phyloP scores from a whole-genome alignment of 2,888 invertebrate genomes.

The Ptilodon capucinus region DNA sequence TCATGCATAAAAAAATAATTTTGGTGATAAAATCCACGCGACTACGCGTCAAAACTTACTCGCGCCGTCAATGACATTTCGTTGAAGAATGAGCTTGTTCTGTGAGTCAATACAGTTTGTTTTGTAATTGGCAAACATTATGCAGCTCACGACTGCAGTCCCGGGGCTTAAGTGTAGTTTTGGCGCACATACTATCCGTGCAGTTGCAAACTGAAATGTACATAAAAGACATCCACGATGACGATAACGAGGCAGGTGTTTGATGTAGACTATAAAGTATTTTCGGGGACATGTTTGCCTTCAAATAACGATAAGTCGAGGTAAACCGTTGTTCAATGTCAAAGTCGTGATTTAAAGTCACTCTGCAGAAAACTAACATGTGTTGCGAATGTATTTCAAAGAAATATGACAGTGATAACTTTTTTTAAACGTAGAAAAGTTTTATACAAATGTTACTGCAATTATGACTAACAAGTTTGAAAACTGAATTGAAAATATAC shows the following conservation, averaged over 20 bases:
- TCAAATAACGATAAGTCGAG: background rate
- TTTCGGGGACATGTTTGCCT: background rate
- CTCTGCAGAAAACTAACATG: background rate
- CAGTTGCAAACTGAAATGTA: too few relatives aligned
- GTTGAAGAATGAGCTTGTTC: too few relatives aligned
- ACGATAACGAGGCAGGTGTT: slow-evolving; percentile 11
- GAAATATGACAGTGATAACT: background rate
- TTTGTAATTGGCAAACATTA: too few relatives aligned
- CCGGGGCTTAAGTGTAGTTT: too few relatives aligned
- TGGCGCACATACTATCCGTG: too few relatives aligned
- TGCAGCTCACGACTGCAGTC: too few relatives aligned
- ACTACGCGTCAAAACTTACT: too few relatives aligned
- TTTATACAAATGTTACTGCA: background rate
- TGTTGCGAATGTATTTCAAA: background rate
- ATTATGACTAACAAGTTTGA: background rate
- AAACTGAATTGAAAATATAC: background rate
- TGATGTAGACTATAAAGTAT: slow-evolving; percentile 1
- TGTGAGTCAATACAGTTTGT: too few relatives aligned
- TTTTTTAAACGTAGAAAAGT: background rate
- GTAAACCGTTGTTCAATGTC: background rate
- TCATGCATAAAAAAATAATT: too few relatives aligned
- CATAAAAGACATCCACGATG: too few relatives aligned
- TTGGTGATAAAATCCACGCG: too few relatives aligned
- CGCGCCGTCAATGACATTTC: too few relatives aligned
- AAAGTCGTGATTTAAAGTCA: background rate